Percentiles rank a stretch among this genome's conserved stretches.
phyloP scores from a whole-genome alignment of 2,113 vertebrate species.

The Oenanthe melanoleuca region DNA sequence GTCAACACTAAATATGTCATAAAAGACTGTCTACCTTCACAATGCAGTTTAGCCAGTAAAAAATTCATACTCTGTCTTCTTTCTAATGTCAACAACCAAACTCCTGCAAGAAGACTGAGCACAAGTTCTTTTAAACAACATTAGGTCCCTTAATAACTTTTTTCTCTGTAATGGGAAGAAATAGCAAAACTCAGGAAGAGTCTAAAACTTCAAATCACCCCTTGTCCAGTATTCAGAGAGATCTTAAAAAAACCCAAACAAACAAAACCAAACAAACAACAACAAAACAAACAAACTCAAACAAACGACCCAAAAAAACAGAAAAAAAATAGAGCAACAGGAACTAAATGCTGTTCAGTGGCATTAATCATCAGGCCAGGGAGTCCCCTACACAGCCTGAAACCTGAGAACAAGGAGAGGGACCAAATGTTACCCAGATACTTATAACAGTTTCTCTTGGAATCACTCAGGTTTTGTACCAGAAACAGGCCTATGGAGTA shows the following conservation, averaged over 20 bases:
- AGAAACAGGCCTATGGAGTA: not conserved
- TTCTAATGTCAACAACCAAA: not conserved
- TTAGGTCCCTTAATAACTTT: not conserved
- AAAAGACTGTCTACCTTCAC: not conserved
- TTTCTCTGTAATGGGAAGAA: not conserved
- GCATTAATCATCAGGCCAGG: not conserved
- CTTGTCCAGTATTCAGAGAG: not conserved
- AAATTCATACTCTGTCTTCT: not conserved
- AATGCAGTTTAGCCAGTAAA: conserved; percentile 2
- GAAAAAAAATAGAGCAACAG: not conserved
- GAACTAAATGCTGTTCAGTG: not conserved
- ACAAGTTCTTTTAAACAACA: not conserved
- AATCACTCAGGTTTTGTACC: not conserved
- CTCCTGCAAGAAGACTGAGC: not conserved
- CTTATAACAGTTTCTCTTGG: not conserved
- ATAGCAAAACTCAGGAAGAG: not conserved
- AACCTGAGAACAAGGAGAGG: not conserved
- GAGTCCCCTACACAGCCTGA: not conserved
- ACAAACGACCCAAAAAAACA: too few species aligned
- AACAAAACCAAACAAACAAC: not conserved
- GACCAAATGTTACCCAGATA: not conserved
- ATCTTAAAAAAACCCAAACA: not conserved
- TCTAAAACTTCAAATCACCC: not conserved
- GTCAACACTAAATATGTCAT: not conserved
- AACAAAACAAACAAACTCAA: not conserved